Evolutionary conservation across 1,140 invertebrate genomes (phyloP), one percentile per base, ranked within the genome.

Genomic region (Delia radicum): DNA sequence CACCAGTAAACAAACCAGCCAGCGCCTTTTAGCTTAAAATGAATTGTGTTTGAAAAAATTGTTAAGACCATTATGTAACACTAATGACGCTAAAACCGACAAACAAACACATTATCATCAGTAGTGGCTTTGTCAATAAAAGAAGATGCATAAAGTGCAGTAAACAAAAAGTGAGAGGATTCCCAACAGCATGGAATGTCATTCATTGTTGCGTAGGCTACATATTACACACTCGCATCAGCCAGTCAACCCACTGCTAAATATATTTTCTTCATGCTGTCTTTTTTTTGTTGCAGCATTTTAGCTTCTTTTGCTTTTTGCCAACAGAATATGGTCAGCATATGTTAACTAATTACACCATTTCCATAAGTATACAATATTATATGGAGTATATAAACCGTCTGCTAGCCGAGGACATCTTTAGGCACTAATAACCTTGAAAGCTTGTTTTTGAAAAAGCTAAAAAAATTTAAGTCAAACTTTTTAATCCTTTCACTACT

Each of bases 141-240:
- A 55, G 48, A 10, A 18, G 21, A n/a, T 21, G n/a, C n/a, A 55
- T 8, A 21, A 24, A 7, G 24, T 55, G 48, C 48, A 55, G 4
- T 3, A n/a, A 55, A 55, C n/a, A 55, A 55, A 55, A 55, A 55
- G 48, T 55, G 48, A 55, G 48, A 55, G 48, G 48, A 55, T 55
- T 55, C 48, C 48, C 48, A 55, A 55, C 48, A 55, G n/a, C 24
- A 55, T 55, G 48, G 48, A 7, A 4, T 55, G 48, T 55, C 18
- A 55, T 55, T 55, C 18, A 55, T 55, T 55, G 48, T 55, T 55
- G 48, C 48, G 48, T 55, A 55, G 48, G 48, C 48, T 55, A 55
- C 48, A 18, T 55, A 18, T 18, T 21, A 24, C 48, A 55, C 48
- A 55, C 48, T n/a, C n/a, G n/a, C n/a, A n/a, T n/a, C n/a, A n/a